A percentile compares a stretch with the other conserved stretches of the same genome.
phyloP scores from a whole-genome alignment of 2,888 invertebrate species.

The Sisyra nigra region DNA sequence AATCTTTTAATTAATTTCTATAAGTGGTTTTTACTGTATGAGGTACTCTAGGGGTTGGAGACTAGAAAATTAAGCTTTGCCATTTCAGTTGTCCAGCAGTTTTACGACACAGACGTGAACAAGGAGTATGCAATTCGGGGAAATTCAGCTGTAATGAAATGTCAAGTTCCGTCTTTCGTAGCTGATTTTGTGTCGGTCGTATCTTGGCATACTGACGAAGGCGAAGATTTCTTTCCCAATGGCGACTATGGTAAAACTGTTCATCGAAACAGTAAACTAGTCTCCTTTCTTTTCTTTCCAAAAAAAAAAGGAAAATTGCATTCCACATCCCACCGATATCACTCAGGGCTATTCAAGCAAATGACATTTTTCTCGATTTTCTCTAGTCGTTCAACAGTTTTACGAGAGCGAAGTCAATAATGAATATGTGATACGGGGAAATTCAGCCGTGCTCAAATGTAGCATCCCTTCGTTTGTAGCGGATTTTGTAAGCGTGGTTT shows the following conservation, averaged over 20 bases:
- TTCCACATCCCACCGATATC: too few species aligned
- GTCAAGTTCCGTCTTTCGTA: slow-evolving; percentile 58
- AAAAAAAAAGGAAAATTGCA: too few species aligned
- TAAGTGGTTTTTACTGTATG: background rate
- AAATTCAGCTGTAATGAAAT: slow-evolving; percentile 54
- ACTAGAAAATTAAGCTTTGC: background rate
- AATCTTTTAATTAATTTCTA: too few species aligned
- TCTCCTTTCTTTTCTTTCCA: too few species aligned
- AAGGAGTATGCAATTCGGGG: slow-evolving; percentile 52
- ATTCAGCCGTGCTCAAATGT: slow-evolving; percentile 74
- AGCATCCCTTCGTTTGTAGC: slow-evolving; percentile 81
- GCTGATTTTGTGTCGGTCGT: slow-evolving; percentile 56
- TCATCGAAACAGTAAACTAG: too few species aligned
- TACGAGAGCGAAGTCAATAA: slow-evolving; percentile 67
- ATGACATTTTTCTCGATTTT: too few species aligned
- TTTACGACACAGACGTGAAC: slow-evolving; percentile 66
- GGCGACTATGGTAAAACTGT: slow-evolving; percentile 38
- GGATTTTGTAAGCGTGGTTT: slow-evolving; percentile 77
- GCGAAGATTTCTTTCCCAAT: slow-evolving; percentile 45
- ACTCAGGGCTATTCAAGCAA: too few species aligned
- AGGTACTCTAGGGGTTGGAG: background rate
- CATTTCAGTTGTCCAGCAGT: slow-evolving; percentile 56
- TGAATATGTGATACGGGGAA: slow-evolving; percentile 79
- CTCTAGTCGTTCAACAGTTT: slow-evolving; percentile 73
- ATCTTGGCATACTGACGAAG: slow-evolving; percentile 64